Evolutionary conservation across 2,888 invertebrate genomes (phyloP).

Genomic region (Scrobipalpa atriplicella): DNA sequence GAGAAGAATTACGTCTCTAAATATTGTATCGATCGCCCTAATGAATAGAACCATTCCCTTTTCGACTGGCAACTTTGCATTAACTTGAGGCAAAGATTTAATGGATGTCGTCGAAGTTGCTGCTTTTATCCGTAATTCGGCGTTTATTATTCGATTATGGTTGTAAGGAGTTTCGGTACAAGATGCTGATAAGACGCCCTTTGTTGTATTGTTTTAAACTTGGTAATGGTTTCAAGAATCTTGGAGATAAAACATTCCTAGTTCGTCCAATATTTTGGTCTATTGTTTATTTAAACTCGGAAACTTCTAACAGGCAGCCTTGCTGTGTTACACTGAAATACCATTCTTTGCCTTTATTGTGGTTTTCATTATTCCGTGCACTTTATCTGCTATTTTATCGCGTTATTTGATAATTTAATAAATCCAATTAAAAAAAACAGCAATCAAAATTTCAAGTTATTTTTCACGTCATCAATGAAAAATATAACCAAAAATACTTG

Average conservation of each 20-base stretch:
- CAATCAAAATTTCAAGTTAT: too few relatives aligned
- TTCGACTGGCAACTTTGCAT: slow-evolving; percentile 23
- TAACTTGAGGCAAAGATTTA: slow-evolving; percentile 30
- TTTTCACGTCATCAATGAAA: not conserved
- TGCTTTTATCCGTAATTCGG: slow-evolving; percentile 32
- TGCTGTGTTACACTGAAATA: too few relatives aligned
- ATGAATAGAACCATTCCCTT: slow-evolving; percentile 24
- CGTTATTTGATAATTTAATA: too few relatives aligned
- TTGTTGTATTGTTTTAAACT: slow-evolving; percentile 22
- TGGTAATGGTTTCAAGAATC: not conserved
- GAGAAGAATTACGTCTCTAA: slow-evolving; percentile 2
- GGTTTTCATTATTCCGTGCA: too few relatives aligned
- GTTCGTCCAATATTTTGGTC: not conserved
- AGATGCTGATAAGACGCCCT: slow-evolving; percentile 8
- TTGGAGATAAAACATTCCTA: not conserved
- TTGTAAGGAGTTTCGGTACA: slow-evolving; percentile 20
- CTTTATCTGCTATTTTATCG: too few relatives aligned
- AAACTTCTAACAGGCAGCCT: too few relatives aligned
- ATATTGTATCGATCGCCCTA: slow-evolving; percentile 19
- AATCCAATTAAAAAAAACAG: too few relatives aligned
- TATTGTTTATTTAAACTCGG: too few relatives aligned
- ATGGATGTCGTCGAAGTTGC: slow-evolving; percentile 30
- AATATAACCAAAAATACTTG: not conserved
- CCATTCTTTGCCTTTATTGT: too few relatives aligned
- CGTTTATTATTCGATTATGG: slow-evolving; percentile 31